Evolutionary conservation across 1,140 invertebrate species (phyloP).

Genomic region (Eubasilissa regina): DNA sequence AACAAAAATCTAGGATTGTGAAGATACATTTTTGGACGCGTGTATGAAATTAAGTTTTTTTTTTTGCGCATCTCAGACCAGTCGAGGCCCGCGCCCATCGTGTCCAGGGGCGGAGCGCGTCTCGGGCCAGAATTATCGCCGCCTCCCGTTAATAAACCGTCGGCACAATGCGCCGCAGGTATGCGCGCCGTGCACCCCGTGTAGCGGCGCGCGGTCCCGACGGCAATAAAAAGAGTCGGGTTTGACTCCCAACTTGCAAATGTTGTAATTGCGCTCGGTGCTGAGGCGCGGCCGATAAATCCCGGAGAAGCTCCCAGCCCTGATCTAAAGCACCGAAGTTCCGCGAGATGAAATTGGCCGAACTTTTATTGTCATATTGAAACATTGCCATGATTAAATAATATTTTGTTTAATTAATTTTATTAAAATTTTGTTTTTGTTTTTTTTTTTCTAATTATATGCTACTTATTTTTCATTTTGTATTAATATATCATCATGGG

Average conservation of each 20-base stretch:
- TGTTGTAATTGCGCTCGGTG: conserved; percentile 54
- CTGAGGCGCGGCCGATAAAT: conserved; percentile 47
- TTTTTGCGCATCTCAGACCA: no score
- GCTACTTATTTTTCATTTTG: no score
- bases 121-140: conserved; percentile 27
- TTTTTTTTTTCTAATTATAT: no score
- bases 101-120: conserved; percentile 11
- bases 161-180: conserved; percentile 28
- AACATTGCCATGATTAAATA: no score
- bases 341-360: background rate
- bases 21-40: no score
- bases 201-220: conserved; percentile 1
- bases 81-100: background rate
- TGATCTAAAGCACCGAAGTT: conserved; percentile 15
- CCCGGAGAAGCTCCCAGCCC: conserved; percentile 17
- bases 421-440: no score
- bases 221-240: conserved; percentile 29
- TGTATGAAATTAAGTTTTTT: no score
- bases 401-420: no score
- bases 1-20: no score
- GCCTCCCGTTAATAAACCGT: conserved; percentile 15
- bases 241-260: conserved; percentile 48
- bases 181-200: conserved; percentile 3
- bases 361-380: background rate
- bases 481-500: no score